These are phyloP conservation scores for Siniperca scherzeri DNA, from an alignment of 2,797 vertebrate genomes.

Conservation along the genomic window DNA sequence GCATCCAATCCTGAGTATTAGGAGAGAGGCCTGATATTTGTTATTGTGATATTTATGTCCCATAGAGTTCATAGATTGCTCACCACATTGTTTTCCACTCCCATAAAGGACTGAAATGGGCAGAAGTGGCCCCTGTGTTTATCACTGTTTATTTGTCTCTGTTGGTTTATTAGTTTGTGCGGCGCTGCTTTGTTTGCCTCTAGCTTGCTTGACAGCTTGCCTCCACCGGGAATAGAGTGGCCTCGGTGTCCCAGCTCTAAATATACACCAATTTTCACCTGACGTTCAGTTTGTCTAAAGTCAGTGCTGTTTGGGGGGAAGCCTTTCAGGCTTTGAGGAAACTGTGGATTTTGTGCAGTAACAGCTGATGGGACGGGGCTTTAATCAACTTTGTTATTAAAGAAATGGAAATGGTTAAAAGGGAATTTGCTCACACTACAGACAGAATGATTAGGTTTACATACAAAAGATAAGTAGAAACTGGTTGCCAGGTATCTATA, in stretches of 20 bases:
- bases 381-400: constrained; percentile 15
- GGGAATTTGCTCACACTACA: constrained; percentile 2
- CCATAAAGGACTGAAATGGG: constrained; percentile 73
- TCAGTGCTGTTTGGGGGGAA: constrained; percentile 61
- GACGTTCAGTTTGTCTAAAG: constrained; percentile 75
- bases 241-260: constrained; percentile 80
- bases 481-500: background rate
- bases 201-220: constrained; percentile 85
- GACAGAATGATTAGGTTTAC: constrained; percentile 10
- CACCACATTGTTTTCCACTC: constrained; percentile 73
- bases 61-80: constrained; percentile 75
- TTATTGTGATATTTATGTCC: constrained; percentile 78
- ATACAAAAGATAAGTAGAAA: constrained; percentile 9
- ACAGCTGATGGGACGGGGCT: constrained; percentile 10
- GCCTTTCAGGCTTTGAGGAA: constrained; percentile 49
- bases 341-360: constrained; percentile 29
- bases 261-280: constrained; percentile 82
- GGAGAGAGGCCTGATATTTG: constrained; percentile 69
- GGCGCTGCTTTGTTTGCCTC: constrained; percentile 80
- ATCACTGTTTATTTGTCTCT: constrained; percentile 83
- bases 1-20: constrained; percentile 65
- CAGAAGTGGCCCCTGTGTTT: constrained; percentile 78
- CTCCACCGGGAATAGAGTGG: constrained; percentile 80
- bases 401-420: constrained; percentile 23
- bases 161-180: constrained; percentile 83